Percentiles rank a stretch among this genome's conserved stretches.
Conservation (phyloP, 1,140 invertebrate genomes). For the Megathymus violae region DNA sequence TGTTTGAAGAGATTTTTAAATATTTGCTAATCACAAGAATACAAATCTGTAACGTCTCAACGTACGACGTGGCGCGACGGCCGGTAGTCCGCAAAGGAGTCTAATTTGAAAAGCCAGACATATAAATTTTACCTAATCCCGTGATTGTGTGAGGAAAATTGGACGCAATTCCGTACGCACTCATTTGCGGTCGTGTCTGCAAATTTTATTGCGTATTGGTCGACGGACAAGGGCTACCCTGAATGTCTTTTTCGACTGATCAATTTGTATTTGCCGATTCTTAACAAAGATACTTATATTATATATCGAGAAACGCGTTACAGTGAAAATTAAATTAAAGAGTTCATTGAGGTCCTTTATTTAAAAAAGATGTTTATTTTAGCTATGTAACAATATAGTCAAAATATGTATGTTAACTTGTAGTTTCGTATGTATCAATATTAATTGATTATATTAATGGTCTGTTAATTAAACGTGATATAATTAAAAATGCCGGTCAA, state of each 20-base stretch:
- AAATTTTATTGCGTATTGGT: constrained; percentile 64
- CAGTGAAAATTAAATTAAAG: no score
- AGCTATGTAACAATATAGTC: no score
- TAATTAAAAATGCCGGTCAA: no score
- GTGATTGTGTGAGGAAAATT: constrained; percentile 75
- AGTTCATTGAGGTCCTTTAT: no score
- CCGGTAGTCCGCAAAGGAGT: constrained; percentile 47
- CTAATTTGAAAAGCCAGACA: constrained; percentile 81
- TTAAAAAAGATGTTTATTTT: no score
- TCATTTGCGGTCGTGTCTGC: constrained; percentile 59
- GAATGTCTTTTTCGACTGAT: constrained; percentile 11
- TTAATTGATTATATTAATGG: no score
- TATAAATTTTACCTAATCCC: constrained; percentile 80
- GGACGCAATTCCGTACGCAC: constrained; percentile 70
- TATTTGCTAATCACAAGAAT: no score
- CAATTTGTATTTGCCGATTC: constrained; percentile 13
- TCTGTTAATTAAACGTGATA: no score
- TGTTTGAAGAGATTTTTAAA: no score
- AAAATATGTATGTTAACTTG: no score
- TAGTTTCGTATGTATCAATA: no score
- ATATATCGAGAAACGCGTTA: no score
- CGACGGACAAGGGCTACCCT: constrained; percentile 39
- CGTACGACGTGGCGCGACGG: background rate
- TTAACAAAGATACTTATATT: background rate
- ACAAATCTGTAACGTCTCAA: background rate